These are phyloP conservation scores for Todiramphus chloris DNA, from an alignment of 2,113 vertebrate species.

Conservation along the genomic window DNA sequence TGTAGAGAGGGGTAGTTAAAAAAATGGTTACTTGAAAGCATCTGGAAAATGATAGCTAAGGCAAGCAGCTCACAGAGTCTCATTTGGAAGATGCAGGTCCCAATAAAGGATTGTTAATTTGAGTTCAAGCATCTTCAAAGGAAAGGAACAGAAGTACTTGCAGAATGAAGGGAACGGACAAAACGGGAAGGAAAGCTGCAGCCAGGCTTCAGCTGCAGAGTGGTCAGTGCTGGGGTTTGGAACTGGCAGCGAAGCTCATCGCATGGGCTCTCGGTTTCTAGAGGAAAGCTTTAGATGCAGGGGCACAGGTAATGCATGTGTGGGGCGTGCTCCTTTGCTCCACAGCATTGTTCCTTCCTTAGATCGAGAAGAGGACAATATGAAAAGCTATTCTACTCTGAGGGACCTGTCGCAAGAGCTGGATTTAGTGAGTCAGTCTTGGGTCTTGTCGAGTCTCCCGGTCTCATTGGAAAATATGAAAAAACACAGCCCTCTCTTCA, in stretches of 20 bases:
- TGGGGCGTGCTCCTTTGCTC: rapidly evolving
- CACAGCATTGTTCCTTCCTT: background rate
- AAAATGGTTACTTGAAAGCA: background rate
- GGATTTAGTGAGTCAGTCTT: background rate
- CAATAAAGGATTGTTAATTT: background rate
- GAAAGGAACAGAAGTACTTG: background rate
- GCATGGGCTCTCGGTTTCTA: background rate
- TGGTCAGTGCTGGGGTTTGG: background rate
- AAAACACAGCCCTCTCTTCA: background rate
- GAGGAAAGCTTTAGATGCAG: background rate
- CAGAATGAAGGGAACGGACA: background rate
- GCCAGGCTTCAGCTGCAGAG: background rate
- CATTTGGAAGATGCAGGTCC: background rate
- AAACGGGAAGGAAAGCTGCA: background rate
- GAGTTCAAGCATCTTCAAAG: constrained; percentile 5
- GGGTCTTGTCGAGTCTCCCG: background rate
- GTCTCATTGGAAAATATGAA: background rate
- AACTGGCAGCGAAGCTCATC: background rate
- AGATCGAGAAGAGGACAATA: background rate
- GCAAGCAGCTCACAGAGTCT: background rate
- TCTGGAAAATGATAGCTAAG: background rate
- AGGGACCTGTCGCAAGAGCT: background rate
- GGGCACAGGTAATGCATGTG: background rate
- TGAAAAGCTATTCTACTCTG: background rate
- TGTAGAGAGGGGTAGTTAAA: background rate